Base-by-base conservation (phyloP, 1,140 invertebrate species). In the Drosophila nigrodunni region DNA sequence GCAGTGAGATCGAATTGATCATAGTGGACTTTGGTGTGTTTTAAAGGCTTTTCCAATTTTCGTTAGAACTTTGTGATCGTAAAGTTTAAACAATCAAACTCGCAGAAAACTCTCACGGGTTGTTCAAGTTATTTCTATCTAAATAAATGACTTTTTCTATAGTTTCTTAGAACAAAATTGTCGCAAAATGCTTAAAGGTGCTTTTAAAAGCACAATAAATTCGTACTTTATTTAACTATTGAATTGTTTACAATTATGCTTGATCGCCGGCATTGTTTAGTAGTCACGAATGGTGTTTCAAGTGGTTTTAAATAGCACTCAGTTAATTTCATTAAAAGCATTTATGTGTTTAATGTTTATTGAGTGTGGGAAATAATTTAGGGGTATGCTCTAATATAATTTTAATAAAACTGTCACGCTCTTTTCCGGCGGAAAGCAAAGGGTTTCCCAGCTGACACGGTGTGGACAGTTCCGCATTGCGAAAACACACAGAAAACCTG, bases 371-470 rank as follows among this genome's bases (percentile, higher is more conserved):
- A 73, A 66, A 67, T 50, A 6, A 15, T 11, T 9, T 13, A 10
- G 8, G 5, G 1, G 4, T 5, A 11, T 13, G 11, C 8, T 44
- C 35, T 67, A 50, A 66, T 30, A 52, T 49, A 7, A 67, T 73
- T 67, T 73, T 70, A 62, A 69, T 74, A 50, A 70, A 74, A 69
- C 25, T 73, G 70, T 73, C 70, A 73, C 62, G 54, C 52, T 35
- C 18, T 55, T 58, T 39, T 66, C 15, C 25, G 25, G 30, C 25
- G 41, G 11, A 8, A 44, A 43, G 61, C 18, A 68, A 69, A 68
- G 65, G 65, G 62, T 30, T 65, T 50, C 4, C 37, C 25, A 3
- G 8, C 4, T 35, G 13, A 30, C 25, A 30, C 2, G 25, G 4
- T 13, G 49, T 44, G 13, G 65, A 55, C 25, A 64, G 73, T 75